Conservation (phyloP, 1,140 invertebrate species). For the Ceratitis capitata region DNA sequence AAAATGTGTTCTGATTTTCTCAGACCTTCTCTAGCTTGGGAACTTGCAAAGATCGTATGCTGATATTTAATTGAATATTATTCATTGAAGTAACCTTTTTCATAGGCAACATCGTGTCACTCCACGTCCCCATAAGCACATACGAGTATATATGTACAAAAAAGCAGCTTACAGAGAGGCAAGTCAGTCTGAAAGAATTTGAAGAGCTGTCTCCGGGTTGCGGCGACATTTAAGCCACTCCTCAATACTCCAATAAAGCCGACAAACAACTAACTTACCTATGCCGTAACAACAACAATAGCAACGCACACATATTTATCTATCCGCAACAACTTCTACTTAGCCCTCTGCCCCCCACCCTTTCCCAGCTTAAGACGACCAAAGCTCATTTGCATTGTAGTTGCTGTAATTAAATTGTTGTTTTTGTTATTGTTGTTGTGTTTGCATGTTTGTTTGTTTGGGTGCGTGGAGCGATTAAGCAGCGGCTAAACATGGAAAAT, state of each 20-base stretch:
- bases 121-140: not conserved
- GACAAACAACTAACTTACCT: constrained; percentile 1
- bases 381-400: not conserved
- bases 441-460: constrained; percentile 35
- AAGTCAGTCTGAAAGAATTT: not conserved
- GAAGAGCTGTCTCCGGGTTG: not conserved
- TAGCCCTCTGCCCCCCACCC: no score
- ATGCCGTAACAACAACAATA: not conserved
- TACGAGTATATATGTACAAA: no score
- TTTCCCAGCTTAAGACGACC: not conserved
- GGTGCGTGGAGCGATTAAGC: constrained; percentile 40
- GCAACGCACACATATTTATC: no score
- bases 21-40: no score
- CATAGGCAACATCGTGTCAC: not conserved
- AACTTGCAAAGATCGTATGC: no score
- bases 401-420: constrained; percentile 21
- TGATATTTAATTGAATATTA: no score
- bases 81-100: not conserved
- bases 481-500: constrained; percentile 46
- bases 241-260: not conserved
- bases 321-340: no score
- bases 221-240: constrained; percentile 25
- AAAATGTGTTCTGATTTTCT: no score
- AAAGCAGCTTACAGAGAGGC: not conserved
- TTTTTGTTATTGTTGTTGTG: constrained; percentile 14